Percentiles rank a stretch among this genome's conserved stretches.
phyloP scores from a whole-genome alignment of 2,888 invertebrate genomes.

The Drosophila mercatorum region DNA sequence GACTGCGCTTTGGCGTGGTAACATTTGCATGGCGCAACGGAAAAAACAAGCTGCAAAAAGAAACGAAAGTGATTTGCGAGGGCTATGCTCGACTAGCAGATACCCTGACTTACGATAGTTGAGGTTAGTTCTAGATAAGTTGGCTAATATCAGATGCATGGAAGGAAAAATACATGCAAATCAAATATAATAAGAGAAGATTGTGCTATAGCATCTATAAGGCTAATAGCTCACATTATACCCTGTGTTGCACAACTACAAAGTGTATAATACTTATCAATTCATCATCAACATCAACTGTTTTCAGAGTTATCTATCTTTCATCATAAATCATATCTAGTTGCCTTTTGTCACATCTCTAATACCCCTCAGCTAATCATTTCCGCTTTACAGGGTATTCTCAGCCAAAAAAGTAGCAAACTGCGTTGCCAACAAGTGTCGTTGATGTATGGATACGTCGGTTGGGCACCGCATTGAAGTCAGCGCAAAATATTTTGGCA shows the following conservation, averaged over 20 bases:
- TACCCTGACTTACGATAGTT: background rate
- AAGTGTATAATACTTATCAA: no score
- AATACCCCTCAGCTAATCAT: background rate
- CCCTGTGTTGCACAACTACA: no score
- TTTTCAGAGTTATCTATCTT: background rate
- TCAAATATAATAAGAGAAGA: no score
- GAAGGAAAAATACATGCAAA: no score
- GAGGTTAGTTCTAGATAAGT: no score
- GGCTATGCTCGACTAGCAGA: conserved; percentile 5
- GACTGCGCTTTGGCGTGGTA: conserved; percentile 66
- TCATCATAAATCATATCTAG: background rate
- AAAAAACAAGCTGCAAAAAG: conserved; percentile 18
- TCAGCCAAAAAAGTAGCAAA: conserved; percentile 8
- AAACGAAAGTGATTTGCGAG: background rate
- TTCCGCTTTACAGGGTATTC: conserved; percentile 5
- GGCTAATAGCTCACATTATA: no score
- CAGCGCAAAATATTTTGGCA: conserved; percentile 58
- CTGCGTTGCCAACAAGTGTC: conserved; percentile 49
- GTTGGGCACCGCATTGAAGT: conserved; percentile 50
- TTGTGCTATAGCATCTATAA: no score
- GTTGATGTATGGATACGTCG: conserved; percentile 55
- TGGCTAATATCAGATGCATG: no score
- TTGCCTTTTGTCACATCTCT: background rate
- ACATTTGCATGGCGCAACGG: conserved; percentile 60
- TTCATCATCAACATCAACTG: no score